phyloP scores from a whole-genome alignment of 1,140 invertebrate species.

The Nomia melanderi region DNA sequence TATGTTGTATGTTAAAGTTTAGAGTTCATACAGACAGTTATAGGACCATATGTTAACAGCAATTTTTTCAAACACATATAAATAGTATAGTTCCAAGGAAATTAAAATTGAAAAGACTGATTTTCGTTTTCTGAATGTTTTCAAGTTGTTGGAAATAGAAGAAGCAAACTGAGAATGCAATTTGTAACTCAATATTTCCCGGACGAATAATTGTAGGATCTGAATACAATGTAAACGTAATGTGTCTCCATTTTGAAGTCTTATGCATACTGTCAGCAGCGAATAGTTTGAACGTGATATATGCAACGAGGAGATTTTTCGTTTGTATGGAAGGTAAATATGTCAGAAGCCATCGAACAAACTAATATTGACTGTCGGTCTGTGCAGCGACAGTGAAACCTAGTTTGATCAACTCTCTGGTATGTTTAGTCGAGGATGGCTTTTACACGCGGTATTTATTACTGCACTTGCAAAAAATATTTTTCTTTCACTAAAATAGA shows the following conservation, averaged over 20 bases:
- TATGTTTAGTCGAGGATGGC: neutral
- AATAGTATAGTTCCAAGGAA: too few relatives aligned
- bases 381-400: conserved; percentile 25
- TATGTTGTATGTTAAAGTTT: too few relatives aligned
- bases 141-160: neutral
- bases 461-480: neutral
- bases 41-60: too few relatives aligned
- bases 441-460: neutral
- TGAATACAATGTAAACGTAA: neutral
- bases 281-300: conserved; percentile 26
- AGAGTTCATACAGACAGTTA: too few relatives aligned
- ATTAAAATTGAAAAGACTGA: too few relatives aligned
- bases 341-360: conserved; percentile 38
- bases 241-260: neutral
- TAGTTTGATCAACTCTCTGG: conserved; percentile 28
- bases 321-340: conserved; percentile 38
- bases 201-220: neutral
- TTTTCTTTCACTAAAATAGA: too few relatives aligned
- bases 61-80: too few relatives aligned
- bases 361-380: conserved; percentile 50
- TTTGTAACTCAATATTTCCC: too few relatives aligned
- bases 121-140: too few relatives aligned
- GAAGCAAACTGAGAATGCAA: neutral
- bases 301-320: conserved; percentile 37
- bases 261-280: neutral